Evolutionary conservation across 92 coral and sea anemone species (phyloP).

Genomic region (Zoanthus sociatus): DNA sequence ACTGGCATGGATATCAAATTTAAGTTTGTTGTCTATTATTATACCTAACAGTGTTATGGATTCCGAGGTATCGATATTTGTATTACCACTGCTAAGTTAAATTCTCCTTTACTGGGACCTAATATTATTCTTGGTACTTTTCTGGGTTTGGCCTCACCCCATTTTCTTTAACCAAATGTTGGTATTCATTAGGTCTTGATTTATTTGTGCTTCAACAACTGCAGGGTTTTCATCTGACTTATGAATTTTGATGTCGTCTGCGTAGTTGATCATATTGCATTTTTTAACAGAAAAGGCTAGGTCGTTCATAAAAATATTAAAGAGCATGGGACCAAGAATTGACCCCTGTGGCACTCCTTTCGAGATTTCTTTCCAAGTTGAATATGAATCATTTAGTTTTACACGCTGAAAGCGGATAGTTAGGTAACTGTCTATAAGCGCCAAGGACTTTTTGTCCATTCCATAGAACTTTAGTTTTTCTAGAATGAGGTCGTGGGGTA

Average conservation of each 20-base stretch:
- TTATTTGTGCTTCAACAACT: constrained; percentile 44
- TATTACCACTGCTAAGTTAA: constrained; percentile 49
- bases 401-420: constrained; percentile 61
- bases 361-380: constrained; percentile 52
- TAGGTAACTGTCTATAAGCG: constrained; percentile 57
- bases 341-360: constrained; percentile 65
- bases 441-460: constrained; percentile 48
- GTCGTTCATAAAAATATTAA: constrained; percentile 55
- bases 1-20: constrained; percentile 22
- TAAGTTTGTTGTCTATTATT: constrained; percentile 3
- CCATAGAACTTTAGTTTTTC: constrained; percentile 62
- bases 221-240: constrained; percentile 38
- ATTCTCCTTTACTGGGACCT: constrained; percentile 53
- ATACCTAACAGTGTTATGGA: constrained; percentile 25
- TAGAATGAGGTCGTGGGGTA: constrained; percentile 61
- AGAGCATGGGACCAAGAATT: constrained; percentile 56
- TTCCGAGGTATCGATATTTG: constrained; percentile 18
- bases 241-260: constrained; percentile 49
- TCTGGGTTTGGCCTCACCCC: constrained; percentile 68
- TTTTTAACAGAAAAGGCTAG: constrained; percentile 47
- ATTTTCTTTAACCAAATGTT: constrained; percentile 65
- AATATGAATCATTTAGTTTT: constrained; percentile 49
- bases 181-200: constrained; percentile 56
- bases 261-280: constrained; percentile 31
- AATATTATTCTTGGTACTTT: constrained; percentile 63